phyloP scores from a whole-genome alignment of 1,140 invertebrate genomes.

The Berghia stephanieae region DNA sequence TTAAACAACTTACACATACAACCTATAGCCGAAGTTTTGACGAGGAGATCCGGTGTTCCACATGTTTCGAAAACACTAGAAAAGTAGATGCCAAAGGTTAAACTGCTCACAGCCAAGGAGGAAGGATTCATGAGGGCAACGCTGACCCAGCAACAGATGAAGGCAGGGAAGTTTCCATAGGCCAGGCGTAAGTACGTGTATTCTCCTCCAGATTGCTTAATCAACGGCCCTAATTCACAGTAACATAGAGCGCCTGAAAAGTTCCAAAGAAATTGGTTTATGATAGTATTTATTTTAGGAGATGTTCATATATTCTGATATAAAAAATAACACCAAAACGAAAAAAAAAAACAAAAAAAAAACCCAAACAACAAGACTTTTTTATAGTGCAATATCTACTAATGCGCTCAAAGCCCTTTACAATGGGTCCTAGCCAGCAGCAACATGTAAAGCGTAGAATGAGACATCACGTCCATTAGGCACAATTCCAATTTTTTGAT shows the following conservation, averaged over 20 bases:
- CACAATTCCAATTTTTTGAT: no score
- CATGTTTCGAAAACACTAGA: conserved; percentile 79
- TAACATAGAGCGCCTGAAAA: conserved; percentile 80
- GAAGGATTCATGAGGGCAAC: conserved; percentile 76
- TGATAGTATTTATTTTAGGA: no score
- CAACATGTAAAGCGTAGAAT: no score
- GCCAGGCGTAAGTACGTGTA: conserved; percentile 55
- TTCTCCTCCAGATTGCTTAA: conserved; percentile 67
- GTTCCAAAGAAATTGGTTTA: no score
- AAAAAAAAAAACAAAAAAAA: no score
- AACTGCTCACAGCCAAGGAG: conserved; percentile 85
- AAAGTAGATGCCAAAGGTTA: conserved; percentile 91
- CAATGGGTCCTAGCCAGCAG: no score
- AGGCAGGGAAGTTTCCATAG: conserved; percentile 76
- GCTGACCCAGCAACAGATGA: conserved; percentile 91
- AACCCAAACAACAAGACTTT: no score
- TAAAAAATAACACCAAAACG: no score
- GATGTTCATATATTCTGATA: no score
- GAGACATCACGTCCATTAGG: no score
- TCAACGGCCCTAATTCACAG: conserved; percentile 83
- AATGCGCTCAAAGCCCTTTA: no score
- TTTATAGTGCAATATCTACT: no score
- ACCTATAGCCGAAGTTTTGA: conserved; percentile 45
- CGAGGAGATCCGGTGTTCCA: conserved; percentile 42
- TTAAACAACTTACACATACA: conserved; percentile 50